A percentile compares a stretch with the other conserved stretches of the same genome.
Conservation (phyloP, 2,888 invertebrate genomes). For the Oscheius sp. region DNA sequence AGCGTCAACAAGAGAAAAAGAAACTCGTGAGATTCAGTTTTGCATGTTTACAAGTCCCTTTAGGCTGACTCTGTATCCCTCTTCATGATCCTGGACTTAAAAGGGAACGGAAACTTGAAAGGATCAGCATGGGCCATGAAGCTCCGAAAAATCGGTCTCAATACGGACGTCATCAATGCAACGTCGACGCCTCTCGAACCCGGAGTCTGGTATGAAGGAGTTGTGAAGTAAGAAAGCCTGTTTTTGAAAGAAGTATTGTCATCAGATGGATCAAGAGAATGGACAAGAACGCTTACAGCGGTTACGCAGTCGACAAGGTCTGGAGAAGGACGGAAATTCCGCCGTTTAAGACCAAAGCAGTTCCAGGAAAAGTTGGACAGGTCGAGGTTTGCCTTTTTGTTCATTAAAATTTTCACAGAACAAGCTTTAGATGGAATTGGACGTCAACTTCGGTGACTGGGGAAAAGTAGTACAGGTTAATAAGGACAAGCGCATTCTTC, state of each 20-base stretch:
- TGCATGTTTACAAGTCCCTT: neutral
- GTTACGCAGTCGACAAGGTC: conserved; percentile 10
- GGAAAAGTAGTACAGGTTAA: too few species aligned
- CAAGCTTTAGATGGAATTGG: neutral
- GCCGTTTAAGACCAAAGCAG: neutral
- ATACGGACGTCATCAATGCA: neutral
- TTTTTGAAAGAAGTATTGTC: neutral
- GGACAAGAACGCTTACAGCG: neutral
- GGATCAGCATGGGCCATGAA: conserved; percentile 9
- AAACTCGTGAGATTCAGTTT: too few species aligned
- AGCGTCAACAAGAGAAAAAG: too few species aligned
- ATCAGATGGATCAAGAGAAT: conserved; percentile 4
- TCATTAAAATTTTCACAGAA: too few species aligned
- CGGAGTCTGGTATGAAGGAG: conserved; percentile 21
- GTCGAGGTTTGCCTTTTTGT: neutral
- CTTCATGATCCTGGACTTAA: conserved; percentile 1
- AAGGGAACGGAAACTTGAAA: neutral
- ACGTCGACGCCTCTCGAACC: neutral
- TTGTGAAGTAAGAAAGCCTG: conserved; percentile 2
- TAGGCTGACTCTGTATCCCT: neutral
- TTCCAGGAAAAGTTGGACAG: neutral
- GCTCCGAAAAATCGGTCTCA: neutral
- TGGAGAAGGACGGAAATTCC: neutral
- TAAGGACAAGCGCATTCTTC: neutral
- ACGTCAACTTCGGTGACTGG: neutral